Evolutionary conservation across 1,140 invertebrate species (phyloP).

Genomic region (Apis cerana): DNA sequence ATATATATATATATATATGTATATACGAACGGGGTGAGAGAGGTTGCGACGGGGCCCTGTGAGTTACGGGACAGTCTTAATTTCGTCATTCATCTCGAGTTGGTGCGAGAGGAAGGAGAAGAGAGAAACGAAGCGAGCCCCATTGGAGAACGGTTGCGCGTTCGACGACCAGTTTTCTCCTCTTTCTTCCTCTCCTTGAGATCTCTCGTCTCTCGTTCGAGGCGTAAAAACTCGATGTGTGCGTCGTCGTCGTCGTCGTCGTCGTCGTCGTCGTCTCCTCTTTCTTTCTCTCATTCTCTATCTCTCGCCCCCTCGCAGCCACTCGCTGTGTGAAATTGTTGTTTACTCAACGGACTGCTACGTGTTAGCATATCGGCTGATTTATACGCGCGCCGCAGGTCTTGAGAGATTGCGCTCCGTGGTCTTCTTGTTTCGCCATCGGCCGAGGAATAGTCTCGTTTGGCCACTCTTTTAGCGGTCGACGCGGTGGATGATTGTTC

Average conservation of each 20-base stretch:
- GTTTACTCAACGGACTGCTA: conserved; percentile 51
- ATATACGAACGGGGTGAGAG: conserved; percentile 29
- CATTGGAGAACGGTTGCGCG: conserved; percentile 12
- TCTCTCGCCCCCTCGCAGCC: conserved; percentile 11
- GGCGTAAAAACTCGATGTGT: too few relatives aligned
- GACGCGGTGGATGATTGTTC: conserved; percentile 42
- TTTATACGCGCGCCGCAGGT: conserved; percentile 37
- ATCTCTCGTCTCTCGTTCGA: too few relatives aligned
- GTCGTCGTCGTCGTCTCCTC: too few relatives aligned
- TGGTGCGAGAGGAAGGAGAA: neutral
- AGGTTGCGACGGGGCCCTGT: conserved; percentile 7
- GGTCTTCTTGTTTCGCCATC: neutral
- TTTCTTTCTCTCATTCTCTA: conserved; percentile 11
- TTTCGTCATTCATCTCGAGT: conserved; percentile 60
- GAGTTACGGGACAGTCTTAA: conserved; percentile 68
- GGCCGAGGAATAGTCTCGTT: neutral
- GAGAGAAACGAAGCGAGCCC: conserved; percentile 11
- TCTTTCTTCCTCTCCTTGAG: too few relatives aligned
- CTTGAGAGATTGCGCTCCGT: conserved; percentile 17
- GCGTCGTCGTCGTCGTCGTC: too few relatives aligned
- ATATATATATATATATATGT: too few relatives aligned
- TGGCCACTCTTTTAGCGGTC: conserved; percentile 32
- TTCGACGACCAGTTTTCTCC: conserved; percentile 52
- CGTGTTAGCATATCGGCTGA: conserved; percentile 41
- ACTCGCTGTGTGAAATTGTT: conserved; percentile 58